A percentile compares a stretch with the other conserved stretches of the same genome.
phyloP scores from a whole-genome alignment of 1,140 invertebrate species.

The Euborellia annulipes region DNA sequence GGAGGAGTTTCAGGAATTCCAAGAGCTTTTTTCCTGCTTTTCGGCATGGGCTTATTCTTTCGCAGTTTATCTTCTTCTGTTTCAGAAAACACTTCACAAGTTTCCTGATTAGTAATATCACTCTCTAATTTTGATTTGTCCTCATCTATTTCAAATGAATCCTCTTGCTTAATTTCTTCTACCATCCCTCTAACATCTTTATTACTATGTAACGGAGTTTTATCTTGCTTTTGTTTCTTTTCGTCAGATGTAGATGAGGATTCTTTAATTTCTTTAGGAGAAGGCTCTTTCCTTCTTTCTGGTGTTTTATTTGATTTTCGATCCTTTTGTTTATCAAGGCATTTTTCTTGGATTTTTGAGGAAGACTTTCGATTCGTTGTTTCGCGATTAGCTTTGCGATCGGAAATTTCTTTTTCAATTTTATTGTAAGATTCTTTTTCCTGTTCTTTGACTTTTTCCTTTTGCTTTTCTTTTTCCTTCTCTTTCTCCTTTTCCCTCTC shows the following conservation, averaged over 20 bases:
- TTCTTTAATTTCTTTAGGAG: conserved; percentile 8
- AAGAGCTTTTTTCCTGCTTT: conserved; percentile 10
- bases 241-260: conserved; percentile 9
- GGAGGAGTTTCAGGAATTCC: conserved; percentile 7
- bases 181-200: too few species aligned
- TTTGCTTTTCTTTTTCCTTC: conserved; percentile 7
- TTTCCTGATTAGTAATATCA: too few species aligned
- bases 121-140: too few species aligned
- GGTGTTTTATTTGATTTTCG: conserved; percentile 6
- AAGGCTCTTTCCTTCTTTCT: conserved; percentile 5
- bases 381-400: neutral
- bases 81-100: conserved; percentile 2
- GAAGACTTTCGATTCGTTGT: too few species aligned
- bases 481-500: conserved; percentile 17
- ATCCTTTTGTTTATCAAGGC: conserved; percentile 9
- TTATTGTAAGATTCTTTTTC: conserved; percentile 7
- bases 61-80: conserved; percentile 6
- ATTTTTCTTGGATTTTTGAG: conserved; percentile 11
- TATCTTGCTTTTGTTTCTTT: conserved; percentile 8
- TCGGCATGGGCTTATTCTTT: conserved; percentile 9
- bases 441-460: conserved; percentile 1
- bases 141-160: neutral
- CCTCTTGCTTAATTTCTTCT: conserved; percentile 8
- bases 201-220: too few species aligned
- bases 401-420: conserved; percentile 11